Evolutionary conservation across 2,113 vertebrate species (phyloP), one percentile per base, ranked within the genome.

Genomic region (Scalopus aquaticus): DNA sequence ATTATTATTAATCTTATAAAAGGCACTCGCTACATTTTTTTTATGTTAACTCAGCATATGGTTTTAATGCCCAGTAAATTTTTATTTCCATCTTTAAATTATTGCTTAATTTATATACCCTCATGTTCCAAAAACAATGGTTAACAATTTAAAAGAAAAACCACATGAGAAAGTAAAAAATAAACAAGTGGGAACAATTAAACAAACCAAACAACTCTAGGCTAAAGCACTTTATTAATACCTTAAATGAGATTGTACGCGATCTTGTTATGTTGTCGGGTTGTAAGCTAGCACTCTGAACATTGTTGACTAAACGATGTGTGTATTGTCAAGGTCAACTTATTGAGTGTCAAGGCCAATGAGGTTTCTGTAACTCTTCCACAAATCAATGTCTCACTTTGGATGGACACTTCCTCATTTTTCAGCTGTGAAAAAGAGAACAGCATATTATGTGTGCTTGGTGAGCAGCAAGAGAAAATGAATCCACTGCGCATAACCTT

Each of bases 21-120:
- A 93, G 73, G 24, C 28, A 96, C 46, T 90, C 76, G 6, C 65
- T 65, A 35, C 70, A 12, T 60, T 60, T 79, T 32, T 77, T 58
- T 35, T 69, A 77, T 42, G 42, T 83, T 64, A 96, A 54, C 56
- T 76, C 22, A 69, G 42, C 82, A 73, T 65, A 84, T 88, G 72
- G 81, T 81, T 90, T 88, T 89, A 19, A 37, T 58, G n/a, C 51
- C 80, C 69, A 91, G 69, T 81, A 88, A 83, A 83, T 77, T 93
- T 94, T 96, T 95, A 92, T 92, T 95, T 91, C 80, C 28, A 49
- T 56, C 77, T 96, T 88, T 12, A 95, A 96, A 95, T 88, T 26
- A 93, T 64, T 88, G 32, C 80, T 74, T 90, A 67, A 85, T 81
- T 94, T 79, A 86, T 77, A 82, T 67, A 44, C 54, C 67, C 78